Conservation (phyloP, 2,113 vertebrate genomes). For the Alexandromys fortis region DNA sequence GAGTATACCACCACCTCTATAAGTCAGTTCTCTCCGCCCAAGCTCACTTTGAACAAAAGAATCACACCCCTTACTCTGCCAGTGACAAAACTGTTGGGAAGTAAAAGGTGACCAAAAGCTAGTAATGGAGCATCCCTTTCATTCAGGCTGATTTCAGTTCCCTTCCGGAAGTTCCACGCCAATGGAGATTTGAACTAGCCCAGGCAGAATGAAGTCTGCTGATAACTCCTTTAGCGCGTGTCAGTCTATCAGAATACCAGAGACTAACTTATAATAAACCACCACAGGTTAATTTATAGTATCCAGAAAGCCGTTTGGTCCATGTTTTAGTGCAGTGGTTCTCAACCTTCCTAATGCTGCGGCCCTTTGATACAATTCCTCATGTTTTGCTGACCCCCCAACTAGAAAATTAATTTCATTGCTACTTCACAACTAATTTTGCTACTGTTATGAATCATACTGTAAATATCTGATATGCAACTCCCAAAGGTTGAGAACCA, state of each 20-base stretch:
- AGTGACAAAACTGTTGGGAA: background rate
- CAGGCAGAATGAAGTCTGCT: background rate
- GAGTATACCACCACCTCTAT: background rate
- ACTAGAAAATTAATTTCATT: background rate
- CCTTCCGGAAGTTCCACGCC: background rate
- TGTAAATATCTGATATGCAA: background rate
- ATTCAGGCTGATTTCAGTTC: background rate
- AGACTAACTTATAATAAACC: background rate
- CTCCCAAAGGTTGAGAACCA: background rate
- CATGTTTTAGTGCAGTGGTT: background rate
- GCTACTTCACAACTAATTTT: background rate
- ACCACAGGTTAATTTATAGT: background rate
- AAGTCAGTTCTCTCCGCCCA: background rate
- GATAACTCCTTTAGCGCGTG: background rate
- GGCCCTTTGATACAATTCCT: background rate
- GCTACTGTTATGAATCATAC: background rate
- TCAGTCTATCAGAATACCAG: background rate
- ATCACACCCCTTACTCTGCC: background rate
- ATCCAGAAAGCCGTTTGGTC: background rate
- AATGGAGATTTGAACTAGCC: slow-evolving; percentile 1
- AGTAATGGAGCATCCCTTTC: background rate
- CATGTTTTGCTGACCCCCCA: background rate
- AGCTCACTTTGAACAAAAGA: slow-evolving; percentile 29
- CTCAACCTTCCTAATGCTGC: background rate
- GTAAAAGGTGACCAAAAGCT: background rate